Evolutionary conservation across 2,888 invertebrate genomes (phyloP).

Genomic region (Eledone cirrhosa): DNA sequence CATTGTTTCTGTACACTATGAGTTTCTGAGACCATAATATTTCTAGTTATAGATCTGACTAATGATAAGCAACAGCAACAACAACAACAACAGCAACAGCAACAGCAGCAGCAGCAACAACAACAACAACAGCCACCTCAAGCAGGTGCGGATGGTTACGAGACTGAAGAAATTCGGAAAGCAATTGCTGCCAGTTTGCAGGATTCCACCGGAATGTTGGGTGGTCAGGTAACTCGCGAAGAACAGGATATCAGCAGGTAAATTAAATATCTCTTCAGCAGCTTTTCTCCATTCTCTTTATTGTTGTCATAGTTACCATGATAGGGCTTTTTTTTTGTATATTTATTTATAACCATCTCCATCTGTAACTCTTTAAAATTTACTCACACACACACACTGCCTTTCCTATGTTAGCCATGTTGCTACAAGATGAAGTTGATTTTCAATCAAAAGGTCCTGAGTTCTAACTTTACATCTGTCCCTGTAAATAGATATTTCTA

Average conservation of each 20-base stretch:
- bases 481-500: too few species aligned
- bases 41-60: conserved; percentile 50
- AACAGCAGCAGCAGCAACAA: background rate
- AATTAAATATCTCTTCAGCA: background rate
- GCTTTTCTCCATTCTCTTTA: too few species aligned
- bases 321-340: too few species aligned
- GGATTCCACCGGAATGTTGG: conserved; percentile 61
- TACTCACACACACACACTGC: too few species aligned
- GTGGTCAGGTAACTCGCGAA: conserved; percentile 65
- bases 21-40: background rate
- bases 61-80: conserved; percentile 41
- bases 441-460: too few species aligned
- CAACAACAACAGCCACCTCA: conserved; percentile 2
- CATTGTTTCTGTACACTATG: too few species aligned
- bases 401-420: too few species aligned
- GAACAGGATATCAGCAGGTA: conserved; percentile 68
- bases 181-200: conserved; percentile 67
- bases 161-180: conserved; percentile 66
- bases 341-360: too few species aligned
- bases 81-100: conserved; percentile 39
- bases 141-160: conserved; percentile 29
- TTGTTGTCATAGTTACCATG: too few species aligned
- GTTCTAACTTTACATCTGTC: too few species aligned
- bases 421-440: too few species aligned
- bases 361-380: too few species aligned